Evolutionary conservation across 2,888 invertebrate genomes (phyloP).

Genomic region (Erannis defoliaria): DNA sequence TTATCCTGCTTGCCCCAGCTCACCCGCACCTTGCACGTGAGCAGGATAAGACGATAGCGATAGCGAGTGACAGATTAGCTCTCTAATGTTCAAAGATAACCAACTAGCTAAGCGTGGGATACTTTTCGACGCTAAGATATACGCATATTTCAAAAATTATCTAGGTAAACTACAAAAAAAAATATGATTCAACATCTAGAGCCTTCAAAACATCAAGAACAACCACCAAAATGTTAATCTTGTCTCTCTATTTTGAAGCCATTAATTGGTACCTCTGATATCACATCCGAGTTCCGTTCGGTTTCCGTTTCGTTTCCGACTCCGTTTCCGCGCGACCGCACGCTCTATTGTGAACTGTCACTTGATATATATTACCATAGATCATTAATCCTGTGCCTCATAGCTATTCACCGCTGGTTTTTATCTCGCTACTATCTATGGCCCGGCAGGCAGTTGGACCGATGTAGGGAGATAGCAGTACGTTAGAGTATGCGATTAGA

Average conservation of each 20-base stretch:
- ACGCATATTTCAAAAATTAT: background rate
- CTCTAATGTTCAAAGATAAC: no score
- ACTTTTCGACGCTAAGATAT: background rate
- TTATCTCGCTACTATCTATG: constrained; percentile 57
- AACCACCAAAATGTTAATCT: background rate
- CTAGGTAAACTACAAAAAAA: background rate
- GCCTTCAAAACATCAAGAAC: background rate
- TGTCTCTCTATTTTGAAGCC: constrained; percentile 1
- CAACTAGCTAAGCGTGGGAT: background rate
- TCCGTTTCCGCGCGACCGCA: constrained; percentile 19
- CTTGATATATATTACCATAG: constrained; percentile 53
- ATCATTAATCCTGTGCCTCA: constrained; percentile 56
- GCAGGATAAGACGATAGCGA: no score
- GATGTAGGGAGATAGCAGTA: constrained; percentile 8
- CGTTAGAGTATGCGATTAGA: background rate
- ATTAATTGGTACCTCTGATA: constrained; percentile 13
- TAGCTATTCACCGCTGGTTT: constrained; percentile 51
- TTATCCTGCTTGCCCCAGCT: no score
- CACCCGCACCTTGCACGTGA: no score
- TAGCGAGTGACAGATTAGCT: no score
- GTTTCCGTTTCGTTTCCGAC: constrained; percentile 18
- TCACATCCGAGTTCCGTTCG: constrained; percentile 21
- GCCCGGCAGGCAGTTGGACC: constrained; percentile 23
- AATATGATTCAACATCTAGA: no score
- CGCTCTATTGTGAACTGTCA: constrained; percentile 34